phyloP scores from a whole-genome alignment of 2,797 vertebrate genomes.

The Sebastes oblongus region DNA sequence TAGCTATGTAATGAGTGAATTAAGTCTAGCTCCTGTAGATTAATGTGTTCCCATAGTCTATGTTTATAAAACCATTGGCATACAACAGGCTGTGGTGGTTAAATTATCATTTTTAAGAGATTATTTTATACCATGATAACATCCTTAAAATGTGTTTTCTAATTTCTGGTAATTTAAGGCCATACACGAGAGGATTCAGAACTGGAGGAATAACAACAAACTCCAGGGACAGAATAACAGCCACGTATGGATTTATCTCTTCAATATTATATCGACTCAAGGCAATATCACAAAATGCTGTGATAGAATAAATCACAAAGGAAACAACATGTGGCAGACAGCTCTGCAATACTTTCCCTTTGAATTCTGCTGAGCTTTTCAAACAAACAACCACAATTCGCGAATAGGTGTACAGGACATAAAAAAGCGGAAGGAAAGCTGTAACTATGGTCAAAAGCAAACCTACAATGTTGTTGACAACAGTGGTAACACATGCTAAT shows the following conservation, averaged over 20 bases:
- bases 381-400: conserved; percentile 47
- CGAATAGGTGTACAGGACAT: conserved; percentile 57
- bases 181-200: conserved; percentile 72
- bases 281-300: conserved; percentile 50
- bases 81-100: not conserved
- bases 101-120: not conserved
- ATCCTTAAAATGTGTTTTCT: conserved; percentile 46
- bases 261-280: conserved; percentile 47
- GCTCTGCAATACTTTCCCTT: conserved; percentile 54
- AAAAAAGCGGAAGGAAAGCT: conserved; percentile 41
- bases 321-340: conserved; percentile 62
- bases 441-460: conserved; percentile 13
- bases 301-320: conserved; percentile 51
- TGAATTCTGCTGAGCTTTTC: conserved; percentile 52
- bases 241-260: conserved; percentile 49
- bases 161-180: conserved; percentile 36
- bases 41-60: not conserved
- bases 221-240: conserved; percentile 67
- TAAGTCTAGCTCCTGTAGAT: not conserved
- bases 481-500: conserved; percentile 52
- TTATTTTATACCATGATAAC: not conserved
- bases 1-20: no score
- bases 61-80: not conserved
- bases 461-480: conserved; percentile 33
- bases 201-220: conserved; percentile 72